Evolutionary conservation across 2,797 vertebrate species (phyloP), one percentile per base, ranked within the genome.

Genomic region (Acipenser transmontanus): DNA sequence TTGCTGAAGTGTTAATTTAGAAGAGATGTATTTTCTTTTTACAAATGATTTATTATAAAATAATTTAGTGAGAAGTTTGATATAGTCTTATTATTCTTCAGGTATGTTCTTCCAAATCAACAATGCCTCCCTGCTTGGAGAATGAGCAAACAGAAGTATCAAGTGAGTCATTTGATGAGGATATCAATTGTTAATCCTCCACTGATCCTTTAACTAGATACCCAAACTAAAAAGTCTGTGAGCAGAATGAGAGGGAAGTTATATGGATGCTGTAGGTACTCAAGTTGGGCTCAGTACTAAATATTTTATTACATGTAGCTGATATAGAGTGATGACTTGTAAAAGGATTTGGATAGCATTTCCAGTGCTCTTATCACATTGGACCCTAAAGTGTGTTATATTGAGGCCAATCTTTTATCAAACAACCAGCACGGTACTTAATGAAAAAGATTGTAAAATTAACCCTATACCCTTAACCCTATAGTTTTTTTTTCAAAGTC

Each of bases 171-270:
- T 85, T 84, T 88, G 93, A 97, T 86, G 91, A 82, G 77, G 69
- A 75, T 89, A 96, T 97, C 79, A 95, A 96, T 96, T 91, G 79
- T 95, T 97, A 92, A 96, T 93, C 86, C 90, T 83, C 86, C 87
- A 87, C 85, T 81, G 91, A 93, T 87, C 91, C 88, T 88, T 89
- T 87, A 93, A 94, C 88, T 88, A 92, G 88, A 86, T 87, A 87
- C 81, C 78, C 78, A 73, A 81, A 81, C 69, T 84, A 77, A 86
- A 88, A 76, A 83, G 84, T 78, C 74, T 65, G 75, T 69, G 74
- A 76, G 82, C 76, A 78, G 76, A 76, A 77, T 65, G 74, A 77
- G 72, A 84, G 74, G 77, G 73, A 82, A 84, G 81, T 83, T 84
- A 84, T 85, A 81, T 78, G 73, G 80, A 82, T 77, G 68, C 73